phyloP scores from a whole-genome alignment of 30 jellyfish, hydroid and myxozoan genomes.

The Mastigias papua region DNA sequence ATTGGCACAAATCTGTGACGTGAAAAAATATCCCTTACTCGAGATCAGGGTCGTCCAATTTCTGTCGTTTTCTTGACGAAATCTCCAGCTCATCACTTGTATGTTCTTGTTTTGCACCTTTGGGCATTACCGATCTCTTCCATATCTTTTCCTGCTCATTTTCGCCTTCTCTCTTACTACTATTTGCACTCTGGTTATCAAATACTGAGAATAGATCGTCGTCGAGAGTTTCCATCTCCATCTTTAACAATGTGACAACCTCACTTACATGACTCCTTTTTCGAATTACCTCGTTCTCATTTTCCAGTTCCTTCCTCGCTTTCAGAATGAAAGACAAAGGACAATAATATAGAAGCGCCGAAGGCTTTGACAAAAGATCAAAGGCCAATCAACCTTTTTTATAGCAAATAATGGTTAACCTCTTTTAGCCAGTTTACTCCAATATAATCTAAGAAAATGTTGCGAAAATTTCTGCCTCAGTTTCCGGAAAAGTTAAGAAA shows the following conservation, averaged over 20 bases:
- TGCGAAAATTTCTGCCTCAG: no score
- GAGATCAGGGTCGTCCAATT: conserved; percentile 33
- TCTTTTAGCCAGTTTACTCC: no score
- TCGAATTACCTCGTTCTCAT: no score
- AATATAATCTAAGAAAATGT: no score
- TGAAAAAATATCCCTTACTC: conserved; percentile 1
- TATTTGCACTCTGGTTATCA: not conserved
- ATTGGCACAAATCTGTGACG: no score
- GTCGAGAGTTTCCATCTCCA: conserved; percentile 32
- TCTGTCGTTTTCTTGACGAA: conserved; percentile 8
- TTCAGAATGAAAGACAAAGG: no score
- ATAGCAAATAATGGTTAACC: no score
- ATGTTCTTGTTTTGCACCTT: not conserved
- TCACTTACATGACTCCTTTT: not conserved
- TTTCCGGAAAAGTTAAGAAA: no score
- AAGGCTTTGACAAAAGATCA: no score
- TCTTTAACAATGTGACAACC: not conserved
- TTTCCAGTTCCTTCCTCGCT: no score
- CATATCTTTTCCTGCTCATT: not conserved
- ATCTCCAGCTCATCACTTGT: not conserved
- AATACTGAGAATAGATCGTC: conserved; percentile 47
- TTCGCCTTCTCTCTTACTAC: not conserved
- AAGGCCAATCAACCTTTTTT: no score
- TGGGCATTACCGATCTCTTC: not conserved
- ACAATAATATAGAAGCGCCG: no score